Base-by-base conservation (phyloP, 2,888 invertebrate species). In the Dryomyza anilis region DNA sequence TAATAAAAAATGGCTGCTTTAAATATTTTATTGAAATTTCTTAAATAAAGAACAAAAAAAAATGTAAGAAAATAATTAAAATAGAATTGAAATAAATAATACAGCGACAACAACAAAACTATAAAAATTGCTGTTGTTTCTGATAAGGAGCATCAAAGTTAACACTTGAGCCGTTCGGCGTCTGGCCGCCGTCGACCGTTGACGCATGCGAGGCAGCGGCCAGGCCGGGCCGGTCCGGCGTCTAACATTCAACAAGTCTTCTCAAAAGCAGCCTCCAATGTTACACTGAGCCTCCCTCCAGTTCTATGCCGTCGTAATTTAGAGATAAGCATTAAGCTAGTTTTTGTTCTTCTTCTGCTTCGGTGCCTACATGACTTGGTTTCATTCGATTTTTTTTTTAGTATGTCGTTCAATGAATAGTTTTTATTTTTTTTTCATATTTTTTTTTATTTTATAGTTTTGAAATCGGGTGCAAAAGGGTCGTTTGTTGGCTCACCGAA, bases 1-100 rank as follows among this genome's bases (percentile, higher is more conserved):
- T 67, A 66, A 61, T 69, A 66, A 66, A n/a, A 68, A 71, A 65
- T 67, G 57, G 66, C 69, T 70, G 65, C 67, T 69, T 71, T 58
- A 65, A 57, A 43, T 16, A 19, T 64, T 65, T 68, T 70, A 64
- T 65, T 57, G 58, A 67, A 52, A 67, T 64, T 61, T n/a, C 43
- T 57, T 59, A 2, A 53, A 52, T 39, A 62, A 21, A 62, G 4
- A 58, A 58, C 48, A 57, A 30, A n/a, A 57, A 67, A 39, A 59
- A 12, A 48, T 50, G 43, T 48, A 59, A 65, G 63, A 62, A 56
- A 50, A 66, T 19, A 64, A 63, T 43, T 58, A 60, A 64, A 33
- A n/a, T 29, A 52, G 43, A 43, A 56, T 56, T 56, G 43, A 56
- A 56, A 56, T 56, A 56, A 39, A 56, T 56, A 56, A 14, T 39